Conservation (phyloP, 2,797 vertebrate genomes). For the Silurus lanzhouensis region DNA sequence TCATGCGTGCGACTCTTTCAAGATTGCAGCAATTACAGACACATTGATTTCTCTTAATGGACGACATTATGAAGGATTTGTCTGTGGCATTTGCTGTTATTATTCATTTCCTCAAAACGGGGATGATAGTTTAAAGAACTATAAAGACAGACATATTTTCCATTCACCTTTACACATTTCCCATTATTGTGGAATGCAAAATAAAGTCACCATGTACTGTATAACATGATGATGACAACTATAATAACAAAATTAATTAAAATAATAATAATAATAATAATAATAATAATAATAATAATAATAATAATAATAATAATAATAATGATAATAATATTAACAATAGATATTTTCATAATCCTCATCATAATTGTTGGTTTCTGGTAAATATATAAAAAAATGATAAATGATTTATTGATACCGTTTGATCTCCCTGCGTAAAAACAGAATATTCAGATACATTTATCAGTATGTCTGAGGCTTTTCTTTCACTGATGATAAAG, state of each 20-base stretch:
- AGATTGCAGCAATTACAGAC: constrained; percentile 78
- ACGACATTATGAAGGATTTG: constrained; percentile 65
- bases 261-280: not conserved
- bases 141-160: constrained; percentile 17
- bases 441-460: not conserved
- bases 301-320: not conserved
- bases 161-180: constrained; percentile 2
- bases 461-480: too few species aligned
- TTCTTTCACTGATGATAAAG: not conserved
- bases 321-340: not conserved
- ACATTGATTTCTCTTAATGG: constrained; percentile 73
- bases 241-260: not conserved
- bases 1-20: constrained; percentile 60
- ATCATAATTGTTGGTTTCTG: too few species aligned
- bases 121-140: constrained; percentile 40
- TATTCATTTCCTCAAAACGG: constrained; percentile 55
- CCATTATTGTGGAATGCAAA: not conserved
- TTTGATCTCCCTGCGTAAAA: not conserved
- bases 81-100: constrained; percentile 72
- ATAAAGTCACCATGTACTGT: not conserved
- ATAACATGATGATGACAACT: not conserved
- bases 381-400: not conserved
- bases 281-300: not conserved
- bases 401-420: not conserved
- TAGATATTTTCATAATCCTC: not conserved